Base-by-base conservation (phyloP, 2,888 invertebrate species). In the Macropis europaea region DNA sequence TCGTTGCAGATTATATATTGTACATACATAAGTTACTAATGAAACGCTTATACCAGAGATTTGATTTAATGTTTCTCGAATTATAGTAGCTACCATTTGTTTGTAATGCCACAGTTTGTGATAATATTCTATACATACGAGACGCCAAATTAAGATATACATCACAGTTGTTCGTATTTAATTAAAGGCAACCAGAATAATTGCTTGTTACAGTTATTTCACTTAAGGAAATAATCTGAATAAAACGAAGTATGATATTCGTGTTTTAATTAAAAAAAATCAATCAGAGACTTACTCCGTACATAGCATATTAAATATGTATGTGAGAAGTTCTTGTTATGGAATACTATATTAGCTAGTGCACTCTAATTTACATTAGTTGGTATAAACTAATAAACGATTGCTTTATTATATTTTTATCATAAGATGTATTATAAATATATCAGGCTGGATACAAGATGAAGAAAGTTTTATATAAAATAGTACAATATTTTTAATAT, bases 401-500 rank as follows among this genome's bases (percentile, higher is more conserved):
- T 26, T 45, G 34, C 36, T 73, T 52, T 40, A 40, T 73, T 43
- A 59, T 54, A 54, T 32, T 48, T 59, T 56, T 50, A 61, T 50
- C 11, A 32, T 70, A 52, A 53, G 38, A 32, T 61, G 34, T 32
- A 67, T 43, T 60, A 52, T 52, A 74, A 63, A 50, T 2, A 48
- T 70, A 43, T 69, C 52, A 62, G 38, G 47, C 60, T 53, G 34
- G 22, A 42, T 47, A 34, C 26, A 13, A 54, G 24, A 40, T 26
- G 34, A 50, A 11, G 22, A 32, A 47, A 15, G 45, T 73, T 66
- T 78, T 77, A 60, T 79, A 77, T 63, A 64, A 66, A 19, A 42
- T 71, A 43, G 47, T 73, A 60, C 45, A 59, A 63, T 73, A 80
- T 76, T 68, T 79, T 71, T 62, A 76, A 77, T 80, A 80, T 52